These are phyloP conservation scores for Arizona elegans DNA, from an alignment of 2,113 vertebrate genomes.

Conservation along the genomic window DNA sequence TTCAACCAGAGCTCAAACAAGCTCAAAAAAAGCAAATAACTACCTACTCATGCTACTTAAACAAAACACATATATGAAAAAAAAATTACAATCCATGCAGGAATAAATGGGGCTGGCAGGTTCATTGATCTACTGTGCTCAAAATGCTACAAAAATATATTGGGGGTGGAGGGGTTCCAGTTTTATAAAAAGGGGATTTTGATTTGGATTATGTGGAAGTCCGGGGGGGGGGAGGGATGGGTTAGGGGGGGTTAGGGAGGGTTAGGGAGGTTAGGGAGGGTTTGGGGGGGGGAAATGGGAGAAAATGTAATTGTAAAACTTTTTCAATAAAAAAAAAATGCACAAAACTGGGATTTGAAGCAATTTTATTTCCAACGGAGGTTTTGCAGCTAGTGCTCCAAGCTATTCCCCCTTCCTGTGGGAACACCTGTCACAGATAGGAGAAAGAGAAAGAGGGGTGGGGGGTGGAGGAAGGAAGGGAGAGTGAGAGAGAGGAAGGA, in stretches of 20 bases:
- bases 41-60: background rate
- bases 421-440: background rate
- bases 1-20: background rate
- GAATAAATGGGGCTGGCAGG: background rate
- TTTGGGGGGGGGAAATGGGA: no score
- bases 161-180: no score
- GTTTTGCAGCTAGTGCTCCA: background rate
- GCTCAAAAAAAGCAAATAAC: background rate
- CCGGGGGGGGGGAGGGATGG: no score
- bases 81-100: background rate
- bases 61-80: background rate
- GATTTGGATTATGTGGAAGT: no score
- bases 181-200: no score
- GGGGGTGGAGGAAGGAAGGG: background rate
- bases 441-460: no score
- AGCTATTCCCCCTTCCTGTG: background rate
- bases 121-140: background rate
- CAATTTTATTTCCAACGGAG: background rate
- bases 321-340: no score
- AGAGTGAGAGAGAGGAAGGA: background rate
- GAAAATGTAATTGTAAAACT: no score
- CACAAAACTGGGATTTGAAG: background rate
- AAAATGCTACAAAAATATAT: no score
- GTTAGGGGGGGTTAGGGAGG: no score
- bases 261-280: no score